phyloP scores from a whole-genome alignment of 2,113 vertebrate species.

The human (Homo sapiens) region DNA sequence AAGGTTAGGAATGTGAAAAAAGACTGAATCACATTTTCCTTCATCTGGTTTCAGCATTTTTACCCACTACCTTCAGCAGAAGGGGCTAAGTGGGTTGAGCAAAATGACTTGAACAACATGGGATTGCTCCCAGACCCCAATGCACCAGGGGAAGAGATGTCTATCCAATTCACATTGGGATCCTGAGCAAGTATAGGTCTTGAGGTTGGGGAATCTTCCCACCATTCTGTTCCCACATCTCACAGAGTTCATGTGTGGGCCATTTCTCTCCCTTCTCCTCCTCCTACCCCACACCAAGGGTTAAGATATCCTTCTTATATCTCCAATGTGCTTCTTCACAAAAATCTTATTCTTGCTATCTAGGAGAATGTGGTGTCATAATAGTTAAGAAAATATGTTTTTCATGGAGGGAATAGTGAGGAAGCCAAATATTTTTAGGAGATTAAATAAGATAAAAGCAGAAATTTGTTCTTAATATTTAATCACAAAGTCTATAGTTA shows the following conservation, averaged over 20 bases:
- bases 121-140: background rate
- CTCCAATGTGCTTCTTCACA: background rate
- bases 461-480: background rate
- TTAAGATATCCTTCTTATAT: background rate
- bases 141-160: background rate
- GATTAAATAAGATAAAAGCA: background rate
- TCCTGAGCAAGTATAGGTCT: background rate
- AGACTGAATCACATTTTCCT: background rate
- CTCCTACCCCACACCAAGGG: too few relatives aligned
- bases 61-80: background rate
- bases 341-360: background rate
- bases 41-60: background rate
- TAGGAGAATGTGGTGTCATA: background rate
- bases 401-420: background rate
- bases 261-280: background rate
- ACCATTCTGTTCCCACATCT: background rate
- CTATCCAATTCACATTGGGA: background rate
- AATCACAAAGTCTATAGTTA: background rate
- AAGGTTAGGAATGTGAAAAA: background rate
- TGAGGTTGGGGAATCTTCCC: background rate
- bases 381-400: background rate
- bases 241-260: background rate
- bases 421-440: background rate
- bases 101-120: background rate
- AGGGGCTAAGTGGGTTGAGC: background rate